Conservation (phyloP, 2,888 invertebrate genomes). For the Branchipolynoe longqiensis region DNA sequence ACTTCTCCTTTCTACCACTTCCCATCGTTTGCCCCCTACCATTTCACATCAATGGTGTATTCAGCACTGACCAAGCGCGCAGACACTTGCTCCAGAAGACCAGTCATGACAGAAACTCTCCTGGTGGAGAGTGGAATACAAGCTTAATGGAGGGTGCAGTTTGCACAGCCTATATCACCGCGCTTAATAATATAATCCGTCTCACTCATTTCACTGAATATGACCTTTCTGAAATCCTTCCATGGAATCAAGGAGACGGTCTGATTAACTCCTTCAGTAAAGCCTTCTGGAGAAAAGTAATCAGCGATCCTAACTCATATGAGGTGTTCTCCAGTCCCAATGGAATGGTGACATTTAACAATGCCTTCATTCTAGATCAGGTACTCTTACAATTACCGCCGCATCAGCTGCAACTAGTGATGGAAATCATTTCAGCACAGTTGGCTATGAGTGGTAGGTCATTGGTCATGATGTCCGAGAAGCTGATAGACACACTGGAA, state of each 20-base stretch:
- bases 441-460: not conserved
- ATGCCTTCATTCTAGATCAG: constrained; percentile 6
- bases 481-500: not conserved
- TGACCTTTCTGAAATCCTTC: not conserved
- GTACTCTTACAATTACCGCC: not conserved
- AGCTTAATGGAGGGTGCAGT: not conserved
- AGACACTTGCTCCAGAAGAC: constrained; percentile 18
- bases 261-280: not conserved
- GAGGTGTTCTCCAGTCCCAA: not conserved
- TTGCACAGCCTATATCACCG: not conserved
- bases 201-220: not conserved
- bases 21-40: not conserved
- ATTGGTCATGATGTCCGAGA: not conserved
- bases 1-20: constrained; percentile 19
- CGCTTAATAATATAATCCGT: not conserved
- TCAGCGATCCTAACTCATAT: not conserved
- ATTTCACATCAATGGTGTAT: constrained; percentile 25
- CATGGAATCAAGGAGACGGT: not conserved
- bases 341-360: not conserved
- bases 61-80: not conserved
- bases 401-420: not conserved
- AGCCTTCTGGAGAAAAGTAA: not conserved
- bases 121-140: constrained; percentile 22
- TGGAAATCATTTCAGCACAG: not conserved
- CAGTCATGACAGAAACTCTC: not conserved